Evolutionary conservation across 1,140 invertebrate species (phyloP).

Genomic region (Dufourea novaeangliae): DNA sequence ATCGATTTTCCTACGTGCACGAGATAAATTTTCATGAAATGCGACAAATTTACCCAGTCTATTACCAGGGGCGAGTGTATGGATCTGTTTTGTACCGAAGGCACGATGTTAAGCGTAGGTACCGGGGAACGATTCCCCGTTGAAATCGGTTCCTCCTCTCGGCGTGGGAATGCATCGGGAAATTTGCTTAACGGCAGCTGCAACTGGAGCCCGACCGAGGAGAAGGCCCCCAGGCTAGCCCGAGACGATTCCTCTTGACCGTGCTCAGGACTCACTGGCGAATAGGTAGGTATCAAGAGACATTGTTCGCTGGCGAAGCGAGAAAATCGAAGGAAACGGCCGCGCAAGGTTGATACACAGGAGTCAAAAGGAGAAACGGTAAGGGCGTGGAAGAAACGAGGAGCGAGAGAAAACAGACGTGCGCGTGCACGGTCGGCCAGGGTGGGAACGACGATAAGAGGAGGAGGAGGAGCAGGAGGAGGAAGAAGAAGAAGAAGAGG

Average conservation of each 20-base stretch:
- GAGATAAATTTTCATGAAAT: no score
- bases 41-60: no score
- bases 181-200: constrained; percentile 56
- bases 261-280: not conserved
- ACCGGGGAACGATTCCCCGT: no score
- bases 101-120: no score
- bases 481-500: not conserved
- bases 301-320: constrained; percentile 38
- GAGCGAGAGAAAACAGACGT: constrained; percentile 32
- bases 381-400: constrained; percentile 3
- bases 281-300: constrained; percentile 22
- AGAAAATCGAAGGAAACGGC: constrained; percentile 42
- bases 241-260: constrained; percentile 44
- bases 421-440: constrained; percentile 5
- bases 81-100: no score
- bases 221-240: constrained; percentile 11
- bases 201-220: not conserved
- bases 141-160: no score
- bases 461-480: constrained; percentile 2
- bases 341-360: constrained; percentile 5
- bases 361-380: not conserved
- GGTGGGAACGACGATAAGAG: not conserved
- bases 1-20: no score
- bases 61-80: no score
- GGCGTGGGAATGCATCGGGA: constrained; percentile 44